phyloP scores from a whole-genome alignment of 2,113 vertebrate genomes.

The Aspiorhynchus laticeps region DNA sequence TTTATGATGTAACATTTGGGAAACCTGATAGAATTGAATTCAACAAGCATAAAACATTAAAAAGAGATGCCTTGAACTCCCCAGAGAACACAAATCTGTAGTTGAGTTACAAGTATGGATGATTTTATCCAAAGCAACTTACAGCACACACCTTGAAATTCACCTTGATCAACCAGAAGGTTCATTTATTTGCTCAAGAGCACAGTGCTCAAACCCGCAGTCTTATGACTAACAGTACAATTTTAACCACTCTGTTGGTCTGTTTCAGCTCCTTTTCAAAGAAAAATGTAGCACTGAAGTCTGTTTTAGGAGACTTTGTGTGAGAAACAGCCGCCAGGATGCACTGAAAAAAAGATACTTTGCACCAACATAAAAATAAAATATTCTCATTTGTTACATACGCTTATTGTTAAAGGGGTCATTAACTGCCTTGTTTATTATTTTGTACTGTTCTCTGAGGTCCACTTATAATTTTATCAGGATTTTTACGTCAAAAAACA shows the following conservation, averaged over 20 bases:
- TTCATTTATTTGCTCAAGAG: neutral
- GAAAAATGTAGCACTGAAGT: neutral
- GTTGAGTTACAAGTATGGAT: neutral
- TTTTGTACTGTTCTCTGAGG: too few relatives aligned
- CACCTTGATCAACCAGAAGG: neutral
- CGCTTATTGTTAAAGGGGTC: too few relatives aligned
- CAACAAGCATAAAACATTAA: neutral
- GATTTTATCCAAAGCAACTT: neutral
- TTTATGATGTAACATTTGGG: conserved; percentile 21
- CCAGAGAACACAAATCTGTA: neutral
- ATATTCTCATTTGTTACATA: neutral
- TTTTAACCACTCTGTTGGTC: neutral
- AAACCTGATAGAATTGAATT: neutral
- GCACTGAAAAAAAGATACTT: neutral
- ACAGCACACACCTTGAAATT: neutral
- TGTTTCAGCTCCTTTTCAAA: neutral
- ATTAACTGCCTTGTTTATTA: too few relatives aligned
- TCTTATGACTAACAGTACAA: neutral
- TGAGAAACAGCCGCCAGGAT: neutral
- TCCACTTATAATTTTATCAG: too few relatives aligned
- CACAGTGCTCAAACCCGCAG: neutral
- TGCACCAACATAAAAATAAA: neutral
- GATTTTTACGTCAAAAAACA: too few relatives aligned
- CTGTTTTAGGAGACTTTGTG: neutral
- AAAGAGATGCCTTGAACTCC: neutral